Base-by-base conservation (phyloP, 64 coral and sea anemone genomes). In the Stichodactyla mertensii region DNA sequence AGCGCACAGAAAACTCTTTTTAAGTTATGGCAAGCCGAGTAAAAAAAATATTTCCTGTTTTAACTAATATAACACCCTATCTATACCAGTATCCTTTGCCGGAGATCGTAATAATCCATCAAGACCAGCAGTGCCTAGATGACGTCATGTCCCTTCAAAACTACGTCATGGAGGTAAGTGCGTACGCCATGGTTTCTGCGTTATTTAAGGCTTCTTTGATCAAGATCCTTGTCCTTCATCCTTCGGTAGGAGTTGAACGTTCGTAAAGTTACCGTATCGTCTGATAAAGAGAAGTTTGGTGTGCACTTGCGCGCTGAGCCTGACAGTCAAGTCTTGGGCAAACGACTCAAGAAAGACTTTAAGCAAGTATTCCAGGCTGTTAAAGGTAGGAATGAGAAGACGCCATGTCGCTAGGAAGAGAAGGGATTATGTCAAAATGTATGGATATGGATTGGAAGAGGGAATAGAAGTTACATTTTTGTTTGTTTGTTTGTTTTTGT, bases 281-380 rank as follows among this genome's bases (percentile, higher is more conserved):
- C 95, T 28, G 95, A 98, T 58, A 94, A 92, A 87, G 85, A 98
- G 64, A 98, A 92, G 82, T 98, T 93, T 79, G 95, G 95, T 14
- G 86, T 98, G 5, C 87, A 81, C 55, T 82, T 98, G 52, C 86
- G 85, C 11, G 95, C 95, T 60, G 95, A 98, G 26, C 92, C 95
- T 74, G 92, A 98, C 58, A 98, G 93, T 31, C 95, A 98, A 55
- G 77, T 87, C 13, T 83, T 98, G 19, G 95, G 95, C 0, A 86
- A 84, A 66, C 82, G 95, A 58, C 61, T 98, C 2, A 98, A 98
- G 66, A 92, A 89, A 66, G 92, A 89, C n/a, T 98, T 92, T 69
- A 98, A 98, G 55, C 78, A 90, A 82, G 95, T 98, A 14, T 92
- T 88, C 51, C 95, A 98, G 53, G 89, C 89, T 69, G 88, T 98